phyloP scores from a whole-genome alignment of 2,888 invertebrate genomes.

The Latrodectus elegans region DNA sequence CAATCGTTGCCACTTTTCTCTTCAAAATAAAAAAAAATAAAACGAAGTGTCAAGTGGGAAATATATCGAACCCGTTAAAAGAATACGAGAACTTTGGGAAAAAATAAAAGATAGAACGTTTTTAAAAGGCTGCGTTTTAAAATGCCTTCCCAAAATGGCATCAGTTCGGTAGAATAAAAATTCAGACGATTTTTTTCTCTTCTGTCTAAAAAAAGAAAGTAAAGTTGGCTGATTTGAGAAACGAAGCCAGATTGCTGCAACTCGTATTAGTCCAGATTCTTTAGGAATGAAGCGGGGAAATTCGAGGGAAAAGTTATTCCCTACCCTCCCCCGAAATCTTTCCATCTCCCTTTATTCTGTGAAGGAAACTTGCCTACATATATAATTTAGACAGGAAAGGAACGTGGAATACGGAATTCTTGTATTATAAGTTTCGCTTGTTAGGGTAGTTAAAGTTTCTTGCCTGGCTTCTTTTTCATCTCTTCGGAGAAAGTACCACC shows the following conservation, averaged over 20 bases:
- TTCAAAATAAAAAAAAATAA: not conserved
- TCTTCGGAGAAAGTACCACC: not conserved
- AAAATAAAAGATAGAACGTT: not conserved
- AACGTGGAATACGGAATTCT: not conserved
- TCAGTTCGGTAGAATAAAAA: not conserved
- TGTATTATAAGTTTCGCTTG: slow-evolving; percentile 35
- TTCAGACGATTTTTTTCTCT: not conserved
- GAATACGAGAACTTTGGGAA: not conserved
- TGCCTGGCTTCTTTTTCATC: slow-evolving; percentile 32
- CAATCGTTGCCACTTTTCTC: slow-evolving; percentile 21
- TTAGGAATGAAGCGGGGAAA: not conserved
- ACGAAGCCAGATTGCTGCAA: not conserved
- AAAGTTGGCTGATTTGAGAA: slow-evolving; percentile 4
- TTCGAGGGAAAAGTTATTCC: not conserved
- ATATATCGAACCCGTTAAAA: not conserved
- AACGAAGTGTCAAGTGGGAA: not conserved
- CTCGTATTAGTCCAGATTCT: slow-evolving; percentile 4
- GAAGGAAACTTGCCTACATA: not conserved
- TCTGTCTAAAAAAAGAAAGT: not conserved
- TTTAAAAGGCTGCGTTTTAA: not conserved
- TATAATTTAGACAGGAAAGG: not conserved
- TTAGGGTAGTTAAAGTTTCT: slow-evolving; percentile 63
- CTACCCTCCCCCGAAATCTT: not conserved
- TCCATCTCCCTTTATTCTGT: not conserved
- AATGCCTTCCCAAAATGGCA: slow-evolving; percentile 3